Conservation (phyloP, 2,888 invertebrate species). For the Dryobota labecula region DNA sequence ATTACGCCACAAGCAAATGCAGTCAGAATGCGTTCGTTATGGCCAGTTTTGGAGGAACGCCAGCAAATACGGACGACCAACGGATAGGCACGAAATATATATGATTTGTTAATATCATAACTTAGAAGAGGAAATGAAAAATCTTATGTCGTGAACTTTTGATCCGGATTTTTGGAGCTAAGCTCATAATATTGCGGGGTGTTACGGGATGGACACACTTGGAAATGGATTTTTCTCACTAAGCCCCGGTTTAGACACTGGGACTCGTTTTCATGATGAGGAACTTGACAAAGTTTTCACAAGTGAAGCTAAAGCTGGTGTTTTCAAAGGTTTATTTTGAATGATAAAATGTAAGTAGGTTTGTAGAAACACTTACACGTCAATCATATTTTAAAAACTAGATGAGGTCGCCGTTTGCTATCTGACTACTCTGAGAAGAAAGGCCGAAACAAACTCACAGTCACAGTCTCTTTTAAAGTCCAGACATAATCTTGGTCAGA, state of each 20-base stretch:
- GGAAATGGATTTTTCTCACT: neutral
- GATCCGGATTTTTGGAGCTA: slow-evolving; percentile 44
- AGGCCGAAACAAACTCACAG: no score
- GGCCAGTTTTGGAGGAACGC: slow-evolving; percentile 77
- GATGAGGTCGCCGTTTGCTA: no score
- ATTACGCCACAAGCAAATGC: slow-evolving; percentile 70
- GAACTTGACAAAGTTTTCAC: no score
- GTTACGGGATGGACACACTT: neutral
- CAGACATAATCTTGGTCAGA: no score
- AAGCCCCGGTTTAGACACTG: neutral
- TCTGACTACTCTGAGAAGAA: no score
- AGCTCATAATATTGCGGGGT: neutral
- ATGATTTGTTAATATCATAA: slow-evolving; percentile 63
- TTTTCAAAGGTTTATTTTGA: no score
- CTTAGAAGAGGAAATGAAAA: slow-evolving; percentile 57
- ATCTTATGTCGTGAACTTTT: slow-evolving; percentile 50
- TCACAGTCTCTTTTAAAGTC: no score
- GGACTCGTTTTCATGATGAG: no score
- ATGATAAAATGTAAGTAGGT: no score
- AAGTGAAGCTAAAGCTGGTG: no score
- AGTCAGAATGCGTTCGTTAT: slow-evolving; percentile 83
- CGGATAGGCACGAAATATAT: slow-evolving; percentile 65
- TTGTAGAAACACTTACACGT: no score
- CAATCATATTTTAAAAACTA: no score
- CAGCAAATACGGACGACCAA: slow-evolving; percentile 68